phyloP scores from a whole-genome alignment of 2,888 invertebrate species.

The Amaurobius ferox region DNA sequence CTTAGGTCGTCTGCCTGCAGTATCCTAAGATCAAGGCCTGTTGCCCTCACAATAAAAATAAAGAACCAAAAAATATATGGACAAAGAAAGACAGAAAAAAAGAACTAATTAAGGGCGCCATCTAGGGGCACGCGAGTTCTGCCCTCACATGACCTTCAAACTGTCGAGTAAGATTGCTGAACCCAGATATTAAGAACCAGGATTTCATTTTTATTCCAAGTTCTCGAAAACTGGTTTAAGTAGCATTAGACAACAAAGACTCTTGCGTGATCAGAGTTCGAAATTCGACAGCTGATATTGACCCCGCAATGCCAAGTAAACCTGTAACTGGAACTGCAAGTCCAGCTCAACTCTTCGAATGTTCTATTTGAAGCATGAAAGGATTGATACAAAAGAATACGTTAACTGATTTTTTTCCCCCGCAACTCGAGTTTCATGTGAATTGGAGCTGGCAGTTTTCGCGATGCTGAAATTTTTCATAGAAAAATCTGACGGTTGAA shows the following conservation, averaged over 20 bases:
- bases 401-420: too few species aligned
- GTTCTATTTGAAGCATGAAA: background rate
- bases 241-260: background rate
- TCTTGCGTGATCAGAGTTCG: background rate
- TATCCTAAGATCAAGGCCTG: conserved; percentile 13
- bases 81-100: background rate
- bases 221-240: background rate
- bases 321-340: background rate
- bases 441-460: too few species aligned
- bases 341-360: background rate
- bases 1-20: conserved; percentile 33
- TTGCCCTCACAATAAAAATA: background rate
- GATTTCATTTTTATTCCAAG: conserved; percentile 7
- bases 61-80: conserved; percentile 26
- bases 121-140: conserved; percentile 37
- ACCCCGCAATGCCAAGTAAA: background rate
- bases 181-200: conserved; percentile 10
- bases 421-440: too few species aligned
- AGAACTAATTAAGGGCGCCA: conserved; percentile 34
- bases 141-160: conserved; percentile 57
- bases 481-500: too few species aligned
- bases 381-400: too few species aligned
- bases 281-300: conserved; percentile 1
- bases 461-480: too few species aligned
- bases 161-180: conserved; percentile 38